Evolutionary conservation across 2,797 vertebrate species (phyloP).

Genomic region (Phalloptychus januarius): DNA sequence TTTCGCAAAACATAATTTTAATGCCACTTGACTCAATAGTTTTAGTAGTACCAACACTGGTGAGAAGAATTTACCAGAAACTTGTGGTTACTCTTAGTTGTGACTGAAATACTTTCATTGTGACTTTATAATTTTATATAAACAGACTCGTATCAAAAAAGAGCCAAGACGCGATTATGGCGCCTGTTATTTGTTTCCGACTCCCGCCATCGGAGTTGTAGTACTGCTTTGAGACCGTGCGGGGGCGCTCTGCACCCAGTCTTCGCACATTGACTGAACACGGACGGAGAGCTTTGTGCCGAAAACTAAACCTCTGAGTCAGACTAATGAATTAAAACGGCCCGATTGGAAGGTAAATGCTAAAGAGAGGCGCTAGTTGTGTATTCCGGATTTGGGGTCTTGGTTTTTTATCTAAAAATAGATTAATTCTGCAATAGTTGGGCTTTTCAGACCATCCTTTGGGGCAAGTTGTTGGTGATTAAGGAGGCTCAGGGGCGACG

Average conservation of each 20-base stretch:
- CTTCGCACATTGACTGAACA: slow-evolving; percentile 74
- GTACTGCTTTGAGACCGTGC: slow-evolving; percentile 53
- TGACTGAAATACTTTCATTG: neutral
- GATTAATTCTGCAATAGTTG: slow-evolving; percentile 63
- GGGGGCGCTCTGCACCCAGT: slow-evolving; percentile 74
- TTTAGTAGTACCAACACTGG: neutral
- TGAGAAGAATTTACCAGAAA: neutral
- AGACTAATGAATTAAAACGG: slow-evolving; percentile 86
- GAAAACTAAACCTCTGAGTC: slow-evolving; percentile 83
- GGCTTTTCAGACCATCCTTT: slow-evolving; percentile 67
- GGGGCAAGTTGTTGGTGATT: slow-evolving; percentile 74
- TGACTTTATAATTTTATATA: too few species aligned
- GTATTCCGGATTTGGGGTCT: slow-evolving; percentile 25
- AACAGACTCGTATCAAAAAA: neutral
- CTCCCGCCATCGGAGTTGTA: slow-evolving; percentile 71
- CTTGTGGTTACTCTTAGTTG: neutral
- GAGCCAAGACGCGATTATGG: neutral
- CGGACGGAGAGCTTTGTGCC: slow-evolving; percentile 84
- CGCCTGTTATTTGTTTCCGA: slow-evolving; percentile 28
- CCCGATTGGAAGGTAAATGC: slow-evolving; percentile 83
- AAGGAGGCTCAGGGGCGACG: slow-evolving; percentile 74
- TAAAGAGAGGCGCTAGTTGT: slow-evolving; percentile 33
- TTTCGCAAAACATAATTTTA: neutral
- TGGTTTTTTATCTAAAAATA: slow-evolving; percentile 47
- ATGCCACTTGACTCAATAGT: neutral